Percentiles rank a stretch among this genome's conserved stretches.
Conservation (phyloP, 2,797 vertebrate genomes). For the Sebastes iracundus region DNA sequence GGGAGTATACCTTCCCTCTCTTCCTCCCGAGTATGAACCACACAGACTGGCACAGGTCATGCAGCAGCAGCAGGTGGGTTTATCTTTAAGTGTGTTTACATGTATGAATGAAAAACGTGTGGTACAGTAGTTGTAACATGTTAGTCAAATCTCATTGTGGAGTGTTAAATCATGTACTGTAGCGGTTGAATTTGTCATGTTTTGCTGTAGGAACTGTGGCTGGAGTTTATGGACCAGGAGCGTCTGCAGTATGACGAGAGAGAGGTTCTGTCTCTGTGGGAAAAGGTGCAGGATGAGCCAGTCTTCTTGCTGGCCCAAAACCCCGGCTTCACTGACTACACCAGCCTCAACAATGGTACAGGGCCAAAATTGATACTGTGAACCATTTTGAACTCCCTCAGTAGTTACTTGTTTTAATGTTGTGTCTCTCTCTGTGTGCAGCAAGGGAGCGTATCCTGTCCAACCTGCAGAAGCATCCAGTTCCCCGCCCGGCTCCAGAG, state of each 20-base stretch:
- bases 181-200: neutral
- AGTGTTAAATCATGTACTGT: neutral
- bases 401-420: neutral
- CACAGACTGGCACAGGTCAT: conserved; percentile 94
- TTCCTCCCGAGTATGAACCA: conserved; percentile 92
- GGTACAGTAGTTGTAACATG: neutral
- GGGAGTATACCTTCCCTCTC: conserved; percentile 92
- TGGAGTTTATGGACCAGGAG: conserved; percentile 93
- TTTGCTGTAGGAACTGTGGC: conserved; percentile 89
- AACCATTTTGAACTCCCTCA: neutral
- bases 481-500: conserved; percentile 80
- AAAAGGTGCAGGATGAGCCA: conserved; percentile 86
- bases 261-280: conserved; percentile 89
- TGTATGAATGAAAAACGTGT: neutral
- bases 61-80: conserved; percentile 88
- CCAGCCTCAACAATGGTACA: conserved; percentile 86
- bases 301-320: conserved; percentile 75
- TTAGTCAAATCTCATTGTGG: neutral
- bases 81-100: neutral
- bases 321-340: conserved; percentile 84
- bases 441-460: conserved; percentile 90
- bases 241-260: conserved; percentile 89
- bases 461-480: conserved; percentile 90
- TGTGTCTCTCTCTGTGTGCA: conserved; percentile 60
- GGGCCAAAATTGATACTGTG: neutral